Conservation (phyloP, 2,113 vertebrate genomes). For the Casuarius casuarius region DNA sequence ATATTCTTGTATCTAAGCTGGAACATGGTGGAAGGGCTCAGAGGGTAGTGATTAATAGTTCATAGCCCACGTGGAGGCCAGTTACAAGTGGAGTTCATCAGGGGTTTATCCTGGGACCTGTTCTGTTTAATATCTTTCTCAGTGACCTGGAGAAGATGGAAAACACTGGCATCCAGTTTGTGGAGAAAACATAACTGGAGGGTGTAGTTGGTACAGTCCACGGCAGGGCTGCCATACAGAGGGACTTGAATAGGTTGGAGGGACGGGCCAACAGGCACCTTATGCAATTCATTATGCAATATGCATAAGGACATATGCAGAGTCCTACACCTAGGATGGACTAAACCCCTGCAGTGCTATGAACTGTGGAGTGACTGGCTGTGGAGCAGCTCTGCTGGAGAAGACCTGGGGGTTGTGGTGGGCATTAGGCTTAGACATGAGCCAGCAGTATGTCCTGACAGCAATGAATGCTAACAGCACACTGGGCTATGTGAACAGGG, state of each 20-base stretch:
- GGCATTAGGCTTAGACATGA: not conserved
- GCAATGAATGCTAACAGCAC: not conserved
- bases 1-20: too few species aligned
- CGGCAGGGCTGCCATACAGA: not conserved
- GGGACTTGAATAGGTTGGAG: not conserved
- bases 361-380: not conserved
- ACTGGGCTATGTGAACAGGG: accelerated
- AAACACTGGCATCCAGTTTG: too few species aligned
- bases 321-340: not conserved
- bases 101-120: too few species aligned
- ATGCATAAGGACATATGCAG: not conserved
- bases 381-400: not conserved
- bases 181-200: too few species aligned
- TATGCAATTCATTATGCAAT: not conserved
- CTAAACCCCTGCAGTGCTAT: not conserved
- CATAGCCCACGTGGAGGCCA: too few species aligned
- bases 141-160: too few species aligned
- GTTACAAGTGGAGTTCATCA: too few species aligned
- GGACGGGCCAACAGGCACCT: too few species aligned
- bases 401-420: not conserved
- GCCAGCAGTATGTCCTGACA: accelerated
- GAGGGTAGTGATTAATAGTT: too few species aligned
- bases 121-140: too few species aligned
- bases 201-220: too few species aligned
- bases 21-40: too few species aligned